Evolutionary conservation across 2,888 invertebrate species (phyloP), one percentile per base, ranked within the genome.

Genomic region (Mystacides longicornis): DNA sequence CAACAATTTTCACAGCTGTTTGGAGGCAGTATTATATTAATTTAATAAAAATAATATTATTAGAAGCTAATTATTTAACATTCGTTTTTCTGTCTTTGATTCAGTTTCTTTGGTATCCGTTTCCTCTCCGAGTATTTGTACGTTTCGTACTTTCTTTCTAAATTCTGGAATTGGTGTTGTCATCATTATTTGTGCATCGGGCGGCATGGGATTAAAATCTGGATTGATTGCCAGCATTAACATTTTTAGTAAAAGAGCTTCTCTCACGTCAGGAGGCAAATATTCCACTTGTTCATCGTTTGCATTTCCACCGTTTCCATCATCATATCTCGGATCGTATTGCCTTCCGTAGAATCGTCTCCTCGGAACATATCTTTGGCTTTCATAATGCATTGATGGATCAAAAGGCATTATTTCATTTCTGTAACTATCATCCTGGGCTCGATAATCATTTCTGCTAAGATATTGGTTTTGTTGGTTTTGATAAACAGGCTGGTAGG

Each of bases 81-180:
- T 49, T 49, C 51, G 31, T 64, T 62, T 58, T 62, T 65, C 57
- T 64, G 71, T 68, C 63, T 73, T 69, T 59, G 66, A 63, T 51
- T 70, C 70, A 61, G 60, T 2, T 64, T 75, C 65, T 65, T 69
- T 65, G 60, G 76, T 63, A 57, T 78, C 66, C 59, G 49, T 63
- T 55, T 82, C 85, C 64, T 86, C 86, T 0, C 83, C 84, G 23
- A 87, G 71, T 63, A 87, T 85, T 68, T 87, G 85, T 22, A 87
- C 82, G 66, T 85, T 87, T 62, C 87, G 76, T 19, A 86, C 81
- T 62, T 79, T 79, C 62, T 80, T 68, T 60, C 77, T 58, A 62
- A 64, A 63, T 61, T 81, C 74, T 55, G 79, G 71, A 31, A 69
- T 64, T 1, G 78, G 74, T 2, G 77, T 76, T 19, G 77, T 76